Conservation (phyloP, 92 coral and sea anemone genomes). For the Siderastrea radians region DNA sequence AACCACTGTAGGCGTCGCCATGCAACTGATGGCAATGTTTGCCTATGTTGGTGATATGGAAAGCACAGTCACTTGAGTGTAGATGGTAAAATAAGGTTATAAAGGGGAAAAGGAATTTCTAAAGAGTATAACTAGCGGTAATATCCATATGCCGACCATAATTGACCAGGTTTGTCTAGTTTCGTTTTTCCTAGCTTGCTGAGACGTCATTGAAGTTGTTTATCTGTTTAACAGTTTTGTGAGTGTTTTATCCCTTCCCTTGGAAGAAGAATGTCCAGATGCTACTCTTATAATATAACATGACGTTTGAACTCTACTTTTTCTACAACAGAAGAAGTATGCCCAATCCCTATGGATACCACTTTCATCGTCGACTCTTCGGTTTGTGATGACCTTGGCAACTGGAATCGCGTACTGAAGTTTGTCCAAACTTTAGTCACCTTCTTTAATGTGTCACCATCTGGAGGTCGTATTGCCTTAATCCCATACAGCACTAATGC, state of each 20-base stretch:
- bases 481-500: conserved; percentile 67
- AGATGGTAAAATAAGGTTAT: too few relatives aligned
- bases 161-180: too few relatives aligned
- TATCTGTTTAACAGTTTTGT: too few relatives aligned
- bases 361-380: conserved; percentile 85
- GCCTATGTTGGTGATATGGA: not conserved
- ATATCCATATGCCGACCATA: too few relatives aligned
- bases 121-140: too few relatives aligned
- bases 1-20: not conserved
- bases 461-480: conserved; percentile 70
- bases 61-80: too few relatives aligned
- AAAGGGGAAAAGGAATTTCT: too few relatives aligned
- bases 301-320: not conserved
- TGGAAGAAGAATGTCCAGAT: not conserved
- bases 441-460: conserved; percentile 69
- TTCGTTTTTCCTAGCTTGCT: too few relatives aligned
- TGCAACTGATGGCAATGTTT: not conserved
- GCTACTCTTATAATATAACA: not conserved
- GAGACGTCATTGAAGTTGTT: too few relatives aligned
- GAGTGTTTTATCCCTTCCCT: not conserved
- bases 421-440: conserved; percentile 69
- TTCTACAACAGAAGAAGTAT: conserved; percentile 43
- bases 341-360: conserved; percentile 81
- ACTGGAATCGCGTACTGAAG: conserved; percentile 71
- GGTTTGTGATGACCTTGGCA: conserved; percentile 75